Percentiles rank a stretch among this genome's conserved stretches.
Evolutionary conservation across 2,888 invertebrate genomes (phyloP).

Genomic region (Spodoptera exigua): DNA sequence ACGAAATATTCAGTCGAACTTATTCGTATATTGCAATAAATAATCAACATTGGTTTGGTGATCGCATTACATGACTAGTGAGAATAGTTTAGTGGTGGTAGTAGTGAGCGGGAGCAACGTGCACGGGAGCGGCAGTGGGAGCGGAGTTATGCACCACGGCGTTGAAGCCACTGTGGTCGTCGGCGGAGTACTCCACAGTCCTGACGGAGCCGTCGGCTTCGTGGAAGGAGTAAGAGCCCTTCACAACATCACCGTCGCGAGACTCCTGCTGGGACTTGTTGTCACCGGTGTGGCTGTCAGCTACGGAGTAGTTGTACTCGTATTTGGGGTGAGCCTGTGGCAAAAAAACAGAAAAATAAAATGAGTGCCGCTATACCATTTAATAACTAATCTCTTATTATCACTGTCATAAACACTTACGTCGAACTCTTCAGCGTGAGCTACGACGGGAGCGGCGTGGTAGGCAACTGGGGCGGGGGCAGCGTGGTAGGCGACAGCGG

Average conservation of each 20-base stretch:
- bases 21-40: slow-evolving; percentile 41
- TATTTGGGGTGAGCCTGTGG: slow-evolving; percentile 58
- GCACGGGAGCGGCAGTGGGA: slow-evolving; percentile 53
- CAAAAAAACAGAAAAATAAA: neutral
- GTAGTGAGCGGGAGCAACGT: slow-evolving; percentile 32
- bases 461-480: slow-evolving; percentile 58
- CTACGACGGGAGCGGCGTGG: slow-evolving; percentile 63
- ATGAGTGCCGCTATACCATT: too few relatives aligned
- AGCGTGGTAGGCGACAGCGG: slow-evolving; percentile 57
- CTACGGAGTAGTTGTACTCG: slow-evolving; percentile 78
- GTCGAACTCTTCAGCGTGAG: slow-evolving; percentile 45
- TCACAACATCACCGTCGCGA: slow-evolving; percentile 77
- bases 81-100: slow-evolving; percentile 26
- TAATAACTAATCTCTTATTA: too few relatives aligned
- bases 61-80: slow-evolving; percentile 4
- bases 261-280: slow-evolving; percentile 77
- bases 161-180: slow-evolving; percentile 74
- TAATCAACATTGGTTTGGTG: slow-evolving; percentile 30
- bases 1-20: slow-evolving; percentile 10
- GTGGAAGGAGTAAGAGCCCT: slow-evolving; percentile 74
- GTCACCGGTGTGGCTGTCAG: slow-evolving; percentile 81
- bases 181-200: slow-evolving; percentile 78
- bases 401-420: slow-evolving; percentile 14
- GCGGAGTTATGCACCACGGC: slow-evolving; percentile 64
- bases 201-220: slow-evolving; percentile 79